Base-by-base conservation (phyloP, 2,797 vertebrate species). In the Yasuhikotakia modesta region DNA sequence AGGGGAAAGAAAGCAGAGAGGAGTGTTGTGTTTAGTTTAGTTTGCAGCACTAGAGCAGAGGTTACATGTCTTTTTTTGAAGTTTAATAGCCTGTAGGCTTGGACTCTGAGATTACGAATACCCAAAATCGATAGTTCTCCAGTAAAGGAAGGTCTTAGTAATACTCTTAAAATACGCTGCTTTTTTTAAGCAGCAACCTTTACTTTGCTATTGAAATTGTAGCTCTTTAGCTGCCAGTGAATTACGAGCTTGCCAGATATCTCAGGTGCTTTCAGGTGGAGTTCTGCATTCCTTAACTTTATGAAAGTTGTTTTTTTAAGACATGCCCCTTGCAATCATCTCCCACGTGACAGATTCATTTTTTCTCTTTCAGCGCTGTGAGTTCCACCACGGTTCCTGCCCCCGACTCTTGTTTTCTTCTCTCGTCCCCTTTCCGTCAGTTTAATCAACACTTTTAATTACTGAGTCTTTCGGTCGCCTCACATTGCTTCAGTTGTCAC, bases 401-500 rank as follows among this genome's bases (percentile, higher is more conserved):
- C 72, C 58, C 16, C 45, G 45, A 55, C 60, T 57, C 70, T 86
- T 77, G 86, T 83, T 76, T 27, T 48, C 17, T 81, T 87, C 83
- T 61, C 79, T 60, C 80, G 88, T 86, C 84, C 88, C 87, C 87
- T 58, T 91, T 92, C 88, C 80, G 78, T 91, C 91, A 90, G 78
- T 91, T 88, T 89, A 89, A 91, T 91, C 86, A 90, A 83, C 79
- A 75, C 80, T 87, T 91, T 91, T 92, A 92, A 91, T 91, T 91
- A 90, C 86, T 76, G 82, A 83, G 73, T 73, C 85, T 86, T 87
- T 86, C 82, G 79, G 81, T 86, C 83, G 70, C 83, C 86, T 86
- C 71, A 43, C 1, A 71, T 82, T 84, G 83, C 13, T 81, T 85
- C 79, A 43, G 57, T 78, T 86, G 85, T 87, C 88, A 87, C 87